phyloP scores from a whole-genome alignment of 2,797 vertebrate genomes.

The Pangasius macronema region DNA sequence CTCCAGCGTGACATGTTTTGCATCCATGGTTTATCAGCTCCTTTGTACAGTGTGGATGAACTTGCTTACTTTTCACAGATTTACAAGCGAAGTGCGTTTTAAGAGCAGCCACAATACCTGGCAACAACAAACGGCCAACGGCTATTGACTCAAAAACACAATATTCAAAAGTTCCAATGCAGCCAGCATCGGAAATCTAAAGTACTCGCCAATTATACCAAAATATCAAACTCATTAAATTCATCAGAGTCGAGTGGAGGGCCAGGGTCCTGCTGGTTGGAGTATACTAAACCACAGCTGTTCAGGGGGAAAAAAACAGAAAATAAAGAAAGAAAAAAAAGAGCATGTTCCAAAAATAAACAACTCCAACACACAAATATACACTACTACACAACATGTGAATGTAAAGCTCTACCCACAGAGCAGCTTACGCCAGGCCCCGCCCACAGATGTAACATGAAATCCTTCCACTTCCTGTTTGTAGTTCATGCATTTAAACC shows the following conservation, averaged over 20 bases:
- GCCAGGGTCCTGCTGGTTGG: neutral
- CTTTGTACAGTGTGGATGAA: neutral
- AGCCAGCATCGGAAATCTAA: neutral
- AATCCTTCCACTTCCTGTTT: neutral
- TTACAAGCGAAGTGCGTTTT: neutral
- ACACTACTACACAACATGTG: neutral
- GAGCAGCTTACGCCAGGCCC: neutral
- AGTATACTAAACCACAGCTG: neutral
- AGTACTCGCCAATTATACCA: slow-evolving; percentile 19
- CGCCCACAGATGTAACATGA: neutral
- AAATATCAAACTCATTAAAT: slow-evolving; percentile 37
- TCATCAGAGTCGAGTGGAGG: slow-evolving; percentile 13
- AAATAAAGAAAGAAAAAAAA: neutral
- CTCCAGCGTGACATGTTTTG: neutral
- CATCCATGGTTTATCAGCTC: too few species aligned
- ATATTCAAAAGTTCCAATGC: neutral
- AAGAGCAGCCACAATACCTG: neutral
- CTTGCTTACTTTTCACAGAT: too few species aligned
- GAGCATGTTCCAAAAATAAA: neutral
- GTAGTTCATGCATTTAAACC: neutral
- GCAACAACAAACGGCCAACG: too few species aligned
- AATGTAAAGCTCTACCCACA: neutral
- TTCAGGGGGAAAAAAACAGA: neutral
- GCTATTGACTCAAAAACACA: neutral
- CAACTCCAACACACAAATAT: neutral